These are phyloP conservation scores for Lepisosteus oculatus DNA, from an alignment of 2,113 vertebrate genomes.

Conservation along the genomic window DNA sequence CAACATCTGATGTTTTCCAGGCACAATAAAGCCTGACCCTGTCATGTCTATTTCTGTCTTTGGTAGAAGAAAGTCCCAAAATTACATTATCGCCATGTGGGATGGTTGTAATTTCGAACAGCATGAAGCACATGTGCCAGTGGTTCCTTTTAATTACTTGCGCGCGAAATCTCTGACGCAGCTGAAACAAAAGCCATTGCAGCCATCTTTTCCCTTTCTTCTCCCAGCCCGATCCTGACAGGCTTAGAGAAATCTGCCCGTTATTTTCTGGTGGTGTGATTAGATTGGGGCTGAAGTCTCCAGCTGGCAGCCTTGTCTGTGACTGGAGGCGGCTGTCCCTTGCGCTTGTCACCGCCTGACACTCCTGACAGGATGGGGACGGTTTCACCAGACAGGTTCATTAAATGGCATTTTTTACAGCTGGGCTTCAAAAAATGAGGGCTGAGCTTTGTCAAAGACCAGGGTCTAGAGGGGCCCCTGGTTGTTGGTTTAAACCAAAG, in stretches of 20 bases:
- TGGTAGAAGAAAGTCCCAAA: conserved; percentile 39
- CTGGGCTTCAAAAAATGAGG: conserved; percentile 80
- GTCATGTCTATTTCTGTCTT: conserved; percentile 38
- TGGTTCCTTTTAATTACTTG: conserved; percentile 64
- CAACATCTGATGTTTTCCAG: conserved; percentile 32
- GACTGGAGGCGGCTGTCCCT: conserved; percentile 95
- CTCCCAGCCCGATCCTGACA: conserved; percentile 81
- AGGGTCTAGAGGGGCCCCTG: conserved; percentile 69
- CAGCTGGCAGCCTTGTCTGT: conserved; percentile 99
- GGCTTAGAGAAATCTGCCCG: conserved; percentile 74
- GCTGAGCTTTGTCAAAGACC: conserved; percentile 78
- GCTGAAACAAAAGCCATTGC: conserved; percentile 82
- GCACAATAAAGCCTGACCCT: conserved; percentile 40
- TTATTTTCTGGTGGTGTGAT: conserved; percentile 96
- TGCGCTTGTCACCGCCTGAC: conserved; percentile 97
- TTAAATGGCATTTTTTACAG: conserved; percentile 99
- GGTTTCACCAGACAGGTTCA: conserved; percentile 99
- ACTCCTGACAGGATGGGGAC: conserved; percentile 99
- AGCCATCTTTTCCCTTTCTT: conserved; percentile 40
- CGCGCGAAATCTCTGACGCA: conserved; percentile 45
- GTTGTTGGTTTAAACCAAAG: conserved; percentile 83
- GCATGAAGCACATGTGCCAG: conserved; percentile 38
- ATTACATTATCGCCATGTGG: conserved; percentile 51
- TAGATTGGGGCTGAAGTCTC: conserved; percentile 98
- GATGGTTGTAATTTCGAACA: conserved; percentile 44